Base-by-base conservation (phyloP, 2,113 vertebrate species). In the Megaptera novaeangliae region DNA sequence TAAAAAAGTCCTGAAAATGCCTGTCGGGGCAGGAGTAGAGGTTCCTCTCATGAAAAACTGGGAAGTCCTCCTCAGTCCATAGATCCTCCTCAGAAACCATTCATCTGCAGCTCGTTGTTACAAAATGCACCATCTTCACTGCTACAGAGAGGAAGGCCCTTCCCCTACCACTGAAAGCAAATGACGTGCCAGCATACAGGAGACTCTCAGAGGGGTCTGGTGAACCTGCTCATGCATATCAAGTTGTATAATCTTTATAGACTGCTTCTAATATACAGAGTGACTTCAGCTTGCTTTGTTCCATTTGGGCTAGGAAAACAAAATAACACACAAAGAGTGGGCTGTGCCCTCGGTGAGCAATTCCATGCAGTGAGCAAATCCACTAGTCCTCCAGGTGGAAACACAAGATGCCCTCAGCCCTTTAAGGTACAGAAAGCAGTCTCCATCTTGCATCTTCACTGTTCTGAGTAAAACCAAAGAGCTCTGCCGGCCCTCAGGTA, bases 341-440 rank as follows among this genome's bases (percentile, higher is more conserved):
- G 3, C 29, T 59, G 57, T 44, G 36, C n/a, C 52, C n/a, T 71
- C 25, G 18, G 1, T 3, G 36, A 64, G 23, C 39, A 49, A 15
- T 9, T n/a, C n/a, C 0, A 11, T 1, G 9, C 9, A 31, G 15
- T 15, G 2, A n/a, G 8, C 9, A 29, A 5, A 46, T 2, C 2
- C 5, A 12, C 3, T 72, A 49, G 17, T 13, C 6, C 18, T 27
- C 6, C n/a, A 7, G 8, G 36, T 11, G 2, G 39, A 31, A 27
- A 18, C 13, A 11, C 9, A 8, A 59, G 69, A 15, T 1, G 4
- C 27, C 11, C 1, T 31, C 71, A 1, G 36, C 36, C 13, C 59
- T 36, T 2, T 3, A 17, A 23, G 11, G 49, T n/a, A 46, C 64
- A 46, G 31, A n/a, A 52, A 36, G 77, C 15, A 75, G 39, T 64